Evolutionary conservation across 2,797 vertebrate genomes (phyloP).

Genomic region (Bryconaethiops microstoma): DNA sequence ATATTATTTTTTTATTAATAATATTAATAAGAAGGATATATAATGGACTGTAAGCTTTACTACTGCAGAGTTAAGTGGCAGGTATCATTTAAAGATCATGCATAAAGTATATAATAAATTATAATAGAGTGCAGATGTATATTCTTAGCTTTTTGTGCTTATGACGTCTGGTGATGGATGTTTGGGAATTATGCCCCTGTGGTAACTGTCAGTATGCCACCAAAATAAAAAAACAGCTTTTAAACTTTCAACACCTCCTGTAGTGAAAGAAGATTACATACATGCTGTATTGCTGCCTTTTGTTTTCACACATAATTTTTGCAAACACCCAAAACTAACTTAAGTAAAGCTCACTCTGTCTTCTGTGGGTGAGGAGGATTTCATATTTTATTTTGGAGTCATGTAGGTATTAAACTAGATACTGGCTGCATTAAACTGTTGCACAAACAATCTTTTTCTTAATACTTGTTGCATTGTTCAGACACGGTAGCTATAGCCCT

Average conservation of each 20-base stretch:
- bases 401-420: no score
- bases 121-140: constrained; percentile 8
- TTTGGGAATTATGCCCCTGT: not conserved
- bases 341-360: not conserved
- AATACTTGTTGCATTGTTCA: no score
- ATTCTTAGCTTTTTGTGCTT: not conserved
- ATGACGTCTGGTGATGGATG: not conserved
- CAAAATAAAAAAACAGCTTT: not conserved
- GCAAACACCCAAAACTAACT: not conserved
- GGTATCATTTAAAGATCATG: not conserved
- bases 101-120: not conserved
- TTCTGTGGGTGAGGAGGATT: not conserved
- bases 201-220: constrained; percentile 1
- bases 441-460: no score
- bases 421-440: no score
- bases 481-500: no score
- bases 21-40: no score
- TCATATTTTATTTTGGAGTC: no score
- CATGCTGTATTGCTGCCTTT: not conserved
- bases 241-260: not conserved
- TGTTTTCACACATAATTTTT: not conserved
- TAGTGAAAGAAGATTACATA: not conserved
- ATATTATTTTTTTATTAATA: no score
- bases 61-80: no score
- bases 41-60: no score